Evolutionary conservation across 2,797 vertebrate species (phyloP), one percentile per base, ranked within the genome.

Genomic region (Falco cherrug): DNA sequence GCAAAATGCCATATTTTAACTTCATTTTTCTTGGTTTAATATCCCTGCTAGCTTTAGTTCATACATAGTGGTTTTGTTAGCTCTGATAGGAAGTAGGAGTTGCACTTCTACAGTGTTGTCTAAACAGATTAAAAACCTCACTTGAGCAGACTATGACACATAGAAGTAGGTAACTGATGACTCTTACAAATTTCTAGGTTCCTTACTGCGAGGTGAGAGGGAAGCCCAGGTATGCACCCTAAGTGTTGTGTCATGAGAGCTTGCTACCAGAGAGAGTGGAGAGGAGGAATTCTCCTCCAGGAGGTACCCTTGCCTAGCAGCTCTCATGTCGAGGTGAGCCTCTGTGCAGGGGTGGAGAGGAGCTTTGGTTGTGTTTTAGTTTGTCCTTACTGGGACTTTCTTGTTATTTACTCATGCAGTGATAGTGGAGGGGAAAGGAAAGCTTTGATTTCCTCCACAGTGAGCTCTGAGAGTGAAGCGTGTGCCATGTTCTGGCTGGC

Each of bases 171-270:
- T 35, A 41, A 47, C 47, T 6, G 37, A 19, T 51, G 88, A 15
- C 78, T 93, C 60, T 35, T 43, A 3, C 0, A 0, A 8, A 18
- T 69, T n/a, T 47, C 48, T 22, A 14, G 53, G 61, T 60, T 21
- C 50, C 74, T 67, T 8, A 4, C 25, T 15, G n/a, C 1, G 11
- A 11, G 17, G 59, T 13, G 61, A 51, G 56, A 37, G 64, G 64
- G 75, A 61, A 26, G 43, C 54, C n/a, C 68, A 19, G 50, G 31
- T 13, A 5, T 19, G 35, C 39, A 47, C 51, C 0, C 0, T 5
- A 3, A 74, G 51, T 4, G 1, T 39, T 12, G 63, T 9, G 20
- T 17, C 8, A 2, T 2, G 2, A 13, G n/a, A 69, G 45, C 26
- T 9, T 3, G 1, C 18, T 26, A 2, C 21, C 6, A 28, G 60